Evolutionary conservation across 2,797 vertebrate genomes (phyloP).

Genomic region (Poecile montanus): DNA sequence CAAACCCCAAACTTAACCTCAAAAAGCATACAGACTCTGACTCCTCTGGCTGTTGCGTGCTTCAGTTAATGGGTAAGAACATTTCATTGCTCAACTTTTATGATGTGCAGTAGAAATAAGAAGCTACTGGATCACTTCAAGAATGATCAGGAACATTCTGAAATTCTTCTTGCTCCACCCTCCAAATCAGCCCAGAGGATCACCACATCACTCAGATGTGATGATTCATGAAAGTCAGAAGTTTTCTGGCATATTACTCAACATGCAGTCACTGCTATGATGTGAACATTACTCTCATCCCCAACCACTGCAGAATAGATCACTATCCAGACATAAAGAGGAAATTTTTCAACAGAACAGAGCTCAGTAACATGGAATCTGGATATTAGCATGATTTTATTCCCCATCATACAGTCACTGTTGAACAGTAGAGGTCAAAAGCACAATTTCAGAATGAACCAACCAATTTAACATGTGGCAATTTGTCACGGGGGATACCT

Average conservation of each 20-base stretch:
- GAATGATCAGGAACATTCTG: neutral
- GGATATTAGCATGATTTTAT: neutral
- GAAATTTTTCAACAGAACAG: neutral
- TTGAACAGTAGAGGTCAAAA: neutral
- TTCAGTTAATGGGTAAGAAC: neutral
- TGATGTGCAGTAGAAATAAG: neutral
- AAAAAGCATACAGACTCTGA: neutral
- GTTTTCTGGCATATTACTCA: conserved; percentile 52
- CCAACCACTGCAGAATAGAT: neutral
- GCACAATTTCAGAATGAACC: neutral
- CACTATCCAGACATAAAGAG: neutral
- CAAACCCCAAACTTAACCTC: neutral
- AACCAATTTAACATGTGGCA: neutral
- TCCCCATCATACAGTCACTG: neutral
- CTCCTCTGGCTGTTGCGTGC: neutral
- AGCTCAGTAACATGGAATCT: neutral
- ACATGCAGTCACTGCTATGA: conserved; percentile 2
- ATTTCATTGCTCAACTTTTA: neutral
- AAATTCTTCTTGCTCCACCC: neutral
- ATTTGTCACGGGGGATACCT: neutral
- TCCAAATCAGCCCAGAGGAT: neutral
- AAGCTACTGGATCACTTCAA: neutral
- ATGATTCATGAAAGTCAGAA: conserved; percentile 26
- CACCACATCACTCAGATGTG: neutral
- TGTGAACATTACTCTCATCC: neutral